A percentile compares a stretch with the other conserved stretches of the same genome.
Conservation (phyloP, 1,140 invertebrate species). For the Pygmarrhopalites habei region DNA sequence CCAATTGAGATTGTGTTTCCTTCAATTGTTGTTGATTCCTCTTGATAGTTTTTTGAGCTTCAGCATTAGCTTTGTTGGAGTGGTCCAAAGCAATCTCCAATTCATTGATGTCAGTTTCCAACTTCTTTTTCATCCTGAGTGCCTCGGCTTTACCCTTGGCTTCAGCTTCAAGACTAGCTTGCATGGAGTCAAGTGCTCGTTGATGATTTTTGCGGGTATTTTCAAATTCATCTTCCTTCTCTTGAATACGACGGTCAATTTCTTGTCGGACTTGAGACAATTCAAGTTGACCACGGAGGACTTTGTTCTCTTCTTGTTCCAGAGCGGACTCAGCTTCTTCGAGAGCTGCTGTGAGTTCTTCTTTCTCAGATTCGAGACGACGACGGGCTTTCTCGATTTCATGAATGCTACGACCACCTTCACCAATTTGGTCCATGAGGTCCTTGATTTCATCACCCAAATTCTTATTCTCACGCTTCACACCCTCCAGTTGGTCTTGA, state of each 20-base stretch:
- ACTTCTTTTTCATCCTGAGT: slow-evolving; percentile 98
- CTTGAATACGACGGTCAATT: slow-evolving; percentile 96
- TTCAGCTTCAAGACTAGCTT: no score
- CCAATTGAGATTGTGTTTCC: slow-evolving; percentile 86
- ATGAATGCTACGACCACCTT: no score
- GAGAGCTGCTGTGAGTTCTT: slow-evolving; percentile 95
- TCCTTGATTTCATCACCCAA: slow-evolving; percentile 98
- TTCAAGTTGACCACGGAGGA: no score
- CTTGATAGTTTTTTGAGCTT: slow-evolving; percentile 99
- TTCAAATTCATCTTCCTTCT: no score
- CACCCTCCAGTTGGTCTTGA: slow-evolving; percentile 92
- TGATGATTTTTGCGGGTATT: slow-evolving; percentile 99
- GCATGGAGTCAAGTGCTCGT: slow-evolving; percentile 96
- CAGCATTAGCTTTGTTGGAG: slow-evolving; percentile 95
- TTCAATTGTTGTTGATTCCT: slow-evolving; percentile 92
- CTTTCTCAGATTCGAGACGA: slow-evolving; percentile 96
- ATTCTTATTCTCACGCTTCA: slow-evolving; percentile 98
- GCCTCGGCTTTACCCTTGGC: slow-evolving; percentile 98
- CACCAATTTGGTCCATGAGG: no score
- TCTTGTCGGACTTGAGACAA: slow-evolving; percentile 96
- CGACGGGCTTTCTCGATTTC: slow-evolving; percentile 98
- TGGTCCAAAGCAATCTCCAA: slow-evolving; percentile 97
- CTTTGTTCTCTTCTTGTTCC: slow-evolving; percentile 98
- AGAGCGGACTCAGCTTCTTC: slow-evolving; percentile 98
- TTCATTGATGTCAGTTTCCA: slow-evolving; percentile 98